A percentile compares a stretch with the other conserved stretches of the same genome.
Conservation (phyloP, 2,797 vertebrate genomes). For the Cephalopachus bancanus region DNA sequence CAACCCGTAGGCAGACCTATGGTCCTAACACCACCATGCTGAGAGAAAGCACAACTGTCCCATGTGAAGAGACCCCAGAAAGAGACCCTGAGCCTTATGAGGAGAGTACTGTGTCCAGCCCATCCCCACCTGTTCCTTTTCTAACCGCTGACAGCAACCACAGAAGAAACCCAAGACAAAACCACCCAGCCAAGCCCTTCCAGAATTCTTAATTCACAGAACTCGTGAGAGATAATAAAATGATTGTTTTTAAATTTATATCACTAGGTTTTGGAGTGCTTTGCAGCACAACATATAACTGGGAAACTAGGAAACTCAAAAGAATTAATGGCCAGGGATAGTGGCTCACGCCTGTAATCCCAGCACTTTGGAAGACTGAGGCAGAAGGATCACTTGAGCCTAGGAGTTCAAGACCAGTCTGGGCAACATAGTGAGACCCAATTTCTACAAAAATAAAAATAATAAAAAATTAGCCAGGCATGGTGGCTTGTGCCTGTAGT, state of each 20-base stretch:
- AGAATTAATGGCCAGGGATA: no score
- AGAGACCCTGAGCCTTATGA: neutral
- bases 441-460: no score
- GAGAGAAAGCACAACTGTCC: neutral
- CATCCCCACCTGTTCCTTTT: rapidly evolving
- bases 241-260: neutral
- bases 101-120: neutral
- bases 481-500: no score
- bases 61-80: neutral
- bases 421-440: no score
- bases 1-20: neutral
- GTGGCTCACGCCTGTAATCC: no score
- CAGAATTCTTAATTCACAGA: neutral
- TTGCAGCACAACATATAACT: rapidly evolving
- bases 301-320: neutral
- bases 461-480: no score
- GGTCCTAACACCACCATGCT: neutral
- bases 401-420: no score
- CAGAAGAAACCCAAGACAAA: neutral
- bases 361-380: no score
- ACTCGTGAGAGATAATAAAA: neutral
- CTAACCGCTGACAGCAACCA: neutral
- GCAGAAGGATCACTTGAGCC: no score
- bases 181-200: neutral
- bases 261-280: rapidly evolving